Percentiles rank a stretch among this genome's conserved stretches.
Evolutionary conservation across 2,113 vertebrate genomes (phyloP).

Genomic region (Grammomys surdaster): DNA sequence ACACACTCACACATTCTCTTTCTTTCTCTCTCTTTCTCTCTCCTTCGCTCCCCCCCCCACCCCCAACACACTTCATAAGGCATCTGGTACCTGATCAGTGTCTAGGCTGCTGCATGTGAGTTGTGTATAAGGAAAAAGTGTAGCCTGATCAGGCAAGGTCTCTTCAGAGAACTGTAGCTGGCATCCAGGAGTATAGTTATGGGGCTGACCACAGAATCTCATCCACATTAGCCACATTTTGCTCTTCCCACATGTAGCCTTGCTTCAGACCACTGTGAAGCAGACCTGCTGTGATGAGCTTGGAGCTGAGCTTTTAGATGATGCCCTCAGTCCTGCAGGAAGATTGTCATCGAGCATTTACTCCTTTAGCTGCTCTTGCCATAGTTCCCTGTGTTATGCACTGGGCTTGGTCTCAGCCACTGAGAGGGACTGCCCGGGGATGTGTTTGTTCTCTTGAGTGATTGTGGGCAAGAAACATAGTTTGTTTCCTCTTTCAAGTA

Average conservation of each 20-base stretch:
- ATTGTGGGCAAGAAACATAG: neutral
- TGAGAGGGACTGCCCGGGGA: neutral
- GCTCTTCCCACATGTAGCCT: neutral
- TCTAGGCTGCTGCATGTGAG: accelerated
- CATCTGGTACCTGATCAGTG: neutral
- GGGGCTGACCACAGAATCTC: neutral
- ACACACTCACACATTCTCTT: neutral
- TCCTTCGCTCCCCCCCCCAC: neutral
- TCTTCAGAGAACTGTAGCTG: neutral
- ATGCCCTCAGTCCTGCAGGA: accelerated
- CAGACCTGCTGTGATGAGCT: neutral
- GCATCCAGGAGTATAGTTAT: neutral
- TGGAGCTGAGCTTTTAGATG: neutral
- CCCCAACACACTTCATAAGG: neutral
- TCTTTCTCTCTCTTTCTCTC: too few species aligned
- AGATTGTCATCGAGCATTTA: accelerated
- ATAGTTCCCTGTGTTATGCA: neutral
- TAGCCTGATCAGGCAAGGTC: neutral
- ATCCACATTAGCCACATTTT: accelerated
- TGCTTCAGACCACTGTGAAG: neutral
- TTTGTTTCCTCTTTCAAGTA: neutral
- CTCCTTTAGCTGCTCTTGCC: neutral
- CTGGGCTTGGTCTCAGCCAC: neutral
- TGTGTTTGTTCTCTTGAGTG: neutral
- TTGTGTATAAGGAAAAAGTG: neutral